Evolutionary conservation across 2,797 vertebrate genomes (phyloP), one percentile per base, ranked within the genome.

Genomic region (Poecilia wingei): DNA sequence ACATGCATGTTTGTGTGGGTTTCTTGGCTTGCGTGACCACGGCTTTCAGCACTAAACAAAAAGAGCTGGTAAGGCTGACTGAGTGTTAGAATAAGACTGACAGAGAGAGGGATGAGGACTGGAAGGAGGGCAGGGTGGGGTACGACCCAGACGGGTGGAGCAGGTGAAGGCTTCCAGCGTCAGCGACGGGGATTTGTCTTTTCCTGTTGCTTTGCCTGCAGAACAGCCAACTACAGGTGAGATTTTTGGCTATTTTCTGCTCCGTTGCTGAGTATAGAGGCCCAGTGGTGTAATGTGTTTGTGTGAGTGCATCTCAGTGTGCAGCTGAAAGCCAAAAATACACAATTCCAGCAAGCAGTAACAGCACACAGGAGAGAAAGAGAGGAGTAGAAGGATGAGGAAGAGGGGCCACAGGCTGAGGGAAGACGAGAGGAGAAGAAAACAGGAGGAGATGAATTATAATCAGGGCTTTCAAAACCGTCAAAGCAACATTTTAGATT

Each of bases 371-470:
- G 28, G 64, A 39, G 68, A 70, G 68, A 9, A 43, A 55, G 14
- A 33, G 25, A 71, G 55, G 33, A 71, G 72, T 28, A 33, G 64
- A 59, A 66, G 25, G 74, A 76, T 46, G 4, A 46, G 71, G 70
- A 66, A 43, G 33, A 61, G 55, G 83, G 78, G 82, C 28, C 74
- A 80, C 76, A 84, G 82, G 76, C 82, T 43, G 1, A n/a, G 64
- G 76, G 74, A 31, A 7, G 72, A 77, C 18, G 82, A 75, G 77
- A 45, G 36, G 64, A 25, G 70, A 46, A 79, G 81, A 82, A 79
- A 69, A 61, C 69, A 41, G 61, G 81, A 82, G 81, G 53, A 76
- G 84, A 84, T 76, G 79, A 79, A 91, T 90, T 76, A 80, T 78
- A 89, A 91, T 84, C 36, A 72, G 13, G 20, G 86, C 72, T 81